Conservation (phyloP, 2,113 vertebrate genomes). For the Plecturocebus donacophilus region DNA sequence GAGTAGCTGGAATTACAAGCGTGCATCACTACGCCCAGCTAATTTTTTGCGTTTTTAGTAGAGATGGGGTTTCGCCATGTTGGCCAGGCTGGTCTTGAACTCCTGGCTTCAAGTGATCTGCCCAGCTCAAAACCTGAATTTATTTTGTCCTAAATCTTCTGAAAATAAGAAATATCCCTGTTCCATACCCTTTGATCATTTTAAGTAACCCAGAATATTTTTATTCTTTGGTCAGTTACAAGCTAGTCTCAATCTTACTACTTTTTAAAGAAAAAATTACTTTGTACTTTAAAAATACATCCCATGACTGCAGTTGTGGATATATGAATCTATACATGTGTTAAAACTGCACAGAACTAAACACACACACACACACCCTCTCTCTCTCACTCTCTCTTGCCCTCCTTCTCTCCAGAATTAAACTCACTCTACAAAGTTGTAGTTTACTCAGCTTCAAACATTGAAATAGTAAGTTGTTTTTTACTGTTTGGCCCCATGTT, state of each 20-base stretch:
- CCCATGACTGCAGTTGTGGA: background rate
- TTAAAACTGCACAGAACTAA: background rate
- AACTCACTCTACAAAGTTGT: background rate
- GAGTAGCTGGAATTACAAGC: too few relatives aligned
- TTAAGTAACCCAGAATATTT: conserved; percentile 28
- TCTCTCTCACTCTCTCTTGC: too few relatives aligned
- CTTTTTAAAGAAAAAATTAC: background rate
- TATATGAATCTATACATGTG: background rate
- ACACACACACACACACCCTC: too few relatives aligned
- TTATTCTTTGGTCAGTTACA: conserved; percentile 25
- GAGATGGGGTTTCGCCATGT: too few relatives aligned
- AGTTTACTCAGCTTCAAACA: background rate
- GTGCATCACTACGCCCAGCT: too few relatives aligned
- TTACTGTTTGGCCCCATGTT: conserved; percentile 32
- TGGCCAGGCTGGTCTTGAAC: too few relatives aligned
- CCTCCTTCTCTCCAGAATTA: background rate
- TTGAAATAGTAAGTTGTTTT: conserved; percentile 15
- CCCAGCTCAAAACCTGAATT: too few relatives aligned
- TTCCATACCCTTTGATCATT: conserved; percentile 27
- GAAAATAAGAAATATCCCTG: conserved; percentile 7
- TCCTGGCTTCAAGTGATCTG: too few relatives aligned
- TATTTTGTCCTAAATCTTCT: conserved; percentile 19
- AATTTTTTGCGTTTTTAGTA: too few relatives aligned
- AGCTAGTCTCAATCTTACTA: background rate
- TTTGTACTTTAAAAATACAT: conserved; percentile 5